Conservation (phyloP, 2,113 vertebrate species). For the Tauraco erythrolophus region DNA sequence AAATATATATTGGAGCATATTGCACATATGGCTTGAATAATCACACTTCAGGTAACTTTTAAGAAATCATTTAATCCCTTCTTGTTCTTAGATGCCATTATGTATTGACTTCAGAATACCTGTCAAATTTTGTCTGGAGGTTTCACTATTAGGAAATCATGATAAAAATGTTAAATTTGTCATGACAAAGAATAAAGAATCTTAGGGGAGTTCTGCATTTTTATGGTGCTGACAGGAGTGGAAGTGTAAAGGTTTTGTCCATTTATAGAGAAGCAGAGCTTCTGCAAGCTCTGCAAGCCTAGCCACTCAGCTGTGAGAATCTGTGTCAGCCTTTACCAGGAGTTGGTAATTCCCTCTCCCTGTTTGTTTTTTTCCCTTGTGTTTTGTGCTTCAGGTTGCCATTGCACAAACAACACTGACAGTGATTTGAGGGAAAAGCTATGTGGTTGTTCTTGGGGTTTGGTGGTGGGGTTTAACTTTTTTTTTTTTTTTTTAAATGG, state of each 20-base stretch:
- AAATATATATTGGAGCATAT: not conserved
- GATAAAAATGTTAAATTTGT: not conserved
- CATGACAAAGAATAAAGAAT: not conserved
- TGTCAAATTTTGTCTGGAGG: not conserved
- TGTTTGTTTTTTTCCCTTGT: not conserved
- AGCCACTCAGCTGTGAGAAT: not conserved
- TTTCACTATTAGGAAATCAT: not conserved
- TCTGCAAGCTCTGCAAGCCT: not conserved
- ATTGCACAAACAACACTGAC: not conserved
- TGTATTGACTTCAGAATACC: not conserved
- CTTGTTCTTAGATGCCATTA: not conserved
- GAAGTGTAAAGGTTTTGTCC: not conserved
- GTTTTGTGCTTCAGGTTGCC: not conserved
- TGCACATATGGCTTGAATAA: not conserved
- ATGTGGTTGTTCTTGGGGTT: fast-evolving
- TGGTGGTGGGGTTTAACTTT: not conserved
- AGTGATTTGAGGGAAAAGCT: not conserved
- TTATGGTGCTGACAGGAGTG: not conserved
- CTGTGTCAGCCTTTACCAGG: not conserved
- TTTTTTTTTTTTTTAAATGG: not conserved
- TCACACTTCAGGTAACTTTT: not conserved
- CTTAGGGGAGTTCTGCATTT: not conserved
- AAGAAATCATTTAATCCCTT: not conserved
- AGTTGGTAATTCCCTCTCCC: not conserved
- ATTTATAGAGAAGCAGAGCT: not conserved